Conservation (phyloP, 2,113 vertebrate species). For the Barbus barbus region DNA sequence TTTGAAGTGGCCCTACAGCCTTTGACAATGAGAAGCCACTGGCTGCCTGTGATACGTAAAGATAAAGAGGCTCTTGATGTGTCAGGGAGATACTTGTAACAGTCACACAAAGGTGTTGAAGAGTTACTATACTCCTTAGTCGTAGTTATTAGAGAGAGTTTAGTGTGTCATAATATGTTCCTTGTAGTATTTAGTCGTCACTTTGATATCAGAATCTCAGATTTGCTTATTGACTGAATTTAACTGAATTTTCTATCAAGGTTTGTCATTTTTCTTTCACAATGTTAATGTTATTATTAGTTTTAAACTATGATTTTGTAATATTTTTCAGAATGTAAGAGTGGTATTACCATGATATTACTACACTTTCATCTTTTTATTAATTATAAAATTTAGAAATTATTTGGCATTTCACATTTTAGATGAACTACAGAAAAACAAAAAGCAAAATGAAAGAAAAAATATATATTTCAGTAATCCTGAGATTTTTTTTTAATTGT, state of each 20-base stretch:
- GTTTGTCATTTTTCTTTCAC: not conserved
- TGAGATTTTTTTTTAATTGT: not conserved
- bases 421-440: not conserved
- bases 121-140: constrained; percentile 18
- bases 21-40: constrained; percentile 36
- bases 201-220: not conserved
- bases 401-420: not conserved
- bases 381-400: not conserved
- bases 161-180: not conserved
- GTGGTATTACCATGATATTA: no score
- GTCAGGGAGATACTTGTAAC: constrained; percentile 24
- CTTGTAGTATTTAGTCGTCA: not conserved
- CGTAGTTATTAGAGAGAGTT: not conserved
- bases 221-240: not conserved
- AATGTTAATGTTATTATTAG: not conserved
- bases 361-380: not conserved
- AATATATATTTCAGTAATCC: not conserved
- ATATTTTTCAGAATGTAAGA: no score
- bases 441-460: not conserved
- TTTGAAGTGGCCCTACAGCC: constrained; percentile 36
- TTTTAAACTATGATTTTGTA: no score
- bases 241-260: not conserved
- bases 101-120: constrained; percentile 36
- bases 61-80: constrained; percentile 32
- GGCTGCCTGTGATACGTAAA: constrained; percentile 31